These are phyloP conservation scores for Rhinoderma darwinii DNA, from an alignment of 2,113 vertebrate species.

Conservation along the genomic window DNA sequence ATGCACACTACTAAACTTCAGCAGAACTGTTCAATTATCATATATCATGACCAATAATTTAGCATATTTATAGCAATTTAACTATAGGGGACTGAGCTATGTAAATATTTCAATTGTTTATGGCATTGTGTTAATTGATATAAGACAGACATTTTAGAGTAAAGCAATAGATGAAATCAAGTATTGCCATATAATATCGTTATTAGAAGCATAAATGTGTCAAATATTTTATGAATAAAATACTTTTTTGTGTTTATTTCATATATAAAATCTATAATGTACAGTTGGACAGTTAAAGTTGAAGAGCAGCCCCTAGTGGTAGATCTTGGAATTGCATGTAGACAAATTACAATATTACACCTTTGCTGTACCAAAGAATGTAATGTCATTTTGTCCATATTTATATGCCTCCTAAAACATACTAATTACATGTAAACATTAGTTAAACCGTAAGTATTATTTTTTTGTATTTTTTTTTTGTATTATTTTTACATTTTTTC, in stretches of 20 bases:
- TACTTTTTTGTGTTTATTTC: not conserved
- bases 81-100: not conserved
- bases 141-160: not conserved
- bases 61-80: constrained; percentile 8
- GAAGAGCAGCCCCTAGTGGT: constrained; percentile 59
- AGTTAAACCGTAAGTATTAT: not conserved
- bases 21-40: constrained; percentile 12
- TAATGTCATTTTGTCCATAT: not conserved
- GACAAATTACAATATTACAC: not conserved
- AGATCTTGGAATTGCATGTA: not conserved
- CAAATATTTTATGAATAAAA: constrained; percentile 17
- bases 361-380: no score
- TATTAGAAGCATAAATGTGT: constrained; percentile 24
- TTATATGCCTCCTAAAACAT: not conserved
- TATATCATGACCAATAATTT: not conserved
- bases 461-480: no score
- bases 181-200: not conserved
- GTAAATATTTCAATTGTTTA: not conserved
- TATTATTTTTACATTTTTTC: no score
- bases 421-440: not conserved
- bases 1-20: not conserved
- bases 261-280: constrained; percentile 4
- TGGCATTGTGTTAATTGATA: not conserved
- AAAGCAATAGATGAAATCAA: not conserved
- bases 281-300: constrained; percentile 37